Evolutionary conservation across 1,140 invertebrate species (phyloP).

Genomic region (Gonioctena quinquepunctata): DNA sequence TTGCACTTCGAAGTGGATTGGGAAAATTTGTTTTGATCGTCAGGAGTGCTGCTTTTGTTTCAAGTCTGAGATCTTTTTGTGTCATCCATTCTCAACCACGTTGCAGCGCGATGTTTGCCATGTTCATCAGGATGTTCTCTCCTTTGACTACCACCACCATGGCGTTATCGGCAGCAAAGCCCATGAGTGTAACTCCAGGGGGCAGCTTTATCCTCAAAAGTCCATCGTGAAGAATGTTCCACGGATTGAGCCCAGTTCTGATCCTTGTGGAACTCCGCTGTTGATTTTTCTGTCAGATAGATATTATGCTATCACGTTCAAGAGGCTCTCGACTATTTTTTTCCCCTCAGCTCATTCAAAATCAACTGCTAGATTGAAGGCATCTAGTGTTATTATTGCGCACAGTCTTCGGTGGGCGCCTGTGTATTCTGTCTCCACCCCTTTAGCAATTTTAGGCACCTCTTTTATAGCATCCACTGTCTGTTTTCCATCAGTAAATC

Average conservation of each 20-base stretch:
- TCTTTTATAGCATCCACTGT: constrained; percentile 3
- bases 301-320: neutral
- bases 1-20: neutral
- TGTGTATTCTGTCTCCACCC: neutral
- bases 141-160: constrained; percentile 14
- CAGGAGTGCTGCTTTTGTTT: constrained; percentile 36
- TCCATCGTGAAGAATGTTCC: constrained; percentile 55
- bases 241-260: constrained; percentile 51
- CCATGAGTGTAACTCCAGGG: constrained; percentile 16
- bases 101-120: constrained; percentile 19
- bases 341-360: neutral
- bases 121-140: constrained; percentile 17
- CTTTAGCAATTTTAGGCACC: neutral
- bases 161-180: constrained; percentile 23
- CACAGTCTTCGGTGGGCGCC: neutral
- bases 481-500: neutral
- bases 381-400: constrained; percentile 10
- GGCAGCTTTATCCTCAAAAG: constrained; percentile 40
- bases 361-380: constrained; percentile 8
- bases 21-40: constrained; percentile 1
- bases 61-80: constrained; percentile 30
- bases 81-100: constrained; percentile 21
- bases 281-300: constrained; percentile 15
- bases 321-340: neutral
- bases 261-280: constrained; percentile 55